A percentile compares a stretch with the other conserved stretches of the same genome.
Conservation (phyloP, 1,140 invertebrate species). For the Achroia grisella region DNA sequence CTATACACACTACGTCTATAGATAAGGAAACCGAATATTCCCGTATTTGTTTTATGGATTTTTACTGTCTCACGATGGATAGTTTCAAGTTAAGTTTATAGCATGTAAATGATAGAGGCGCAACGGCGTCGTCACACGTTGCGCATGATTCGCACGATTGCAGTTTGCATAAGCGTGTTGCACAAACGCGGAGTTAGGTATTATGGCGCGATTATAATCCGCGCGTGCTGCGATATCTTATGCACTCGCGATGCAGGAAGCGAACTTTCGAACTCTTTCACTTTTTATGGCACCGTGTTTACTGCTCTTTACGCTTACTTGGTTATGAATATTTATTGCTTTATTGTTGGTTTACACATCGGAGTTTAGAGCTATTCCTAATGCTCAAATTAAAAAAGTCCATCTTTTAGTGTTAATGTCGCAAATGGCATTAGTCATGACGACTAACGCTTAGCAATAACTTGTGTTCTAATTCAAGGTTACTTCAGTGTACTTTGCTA, state of each 20-base stretch:
- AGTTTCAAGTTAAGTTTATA: too few relatives aligned
- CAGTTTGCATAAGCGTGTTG: conserved; percentile 62
- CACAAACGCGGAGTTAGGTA: conserved; percentile 52
- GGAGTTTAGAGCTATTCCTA: too few relatives aligned
- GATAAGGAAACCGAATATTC: too few relatives aligned
- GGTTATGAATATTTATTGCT: background rate
- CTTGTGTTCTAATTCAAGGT: too few relatives aligned
- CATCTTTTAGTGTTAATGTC: too few relatives aligned
- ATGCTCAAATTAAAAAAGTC: too few relatives aligned
- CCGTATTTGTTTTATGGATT: too few relatives aligned
- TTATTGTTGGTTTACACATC: background rate
- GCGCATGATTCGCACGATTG: conserved; percentile 57
- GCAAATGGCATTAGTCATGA: too few relatives aligned
- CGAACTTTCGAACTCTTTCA: conserved; percentile 58
- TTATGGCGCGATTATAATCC: conserved; percentile 60
- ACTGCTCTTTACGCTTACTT: background rate
- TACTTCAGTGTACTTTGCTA: too few relatives aligned
- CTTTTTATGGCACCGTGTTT: conserved; percentile 25
- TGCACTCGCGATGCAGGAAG: conserved; percentile 44
- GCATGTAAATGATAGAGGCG: background rate
- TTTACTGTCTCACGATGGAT: too few relatives aligned
- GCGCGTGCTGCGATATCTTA: conserved; percentile 59
- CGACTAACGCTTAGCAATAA: too few relatives aligned
- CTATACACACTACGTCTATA: too few relatives aligned
- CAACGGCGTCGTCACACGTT: conserved; percentile 29